Evolutionary conservation across 2,113 vertebrate genomes (phyloP).

Genomic region (Alethe castanea): DNA sequence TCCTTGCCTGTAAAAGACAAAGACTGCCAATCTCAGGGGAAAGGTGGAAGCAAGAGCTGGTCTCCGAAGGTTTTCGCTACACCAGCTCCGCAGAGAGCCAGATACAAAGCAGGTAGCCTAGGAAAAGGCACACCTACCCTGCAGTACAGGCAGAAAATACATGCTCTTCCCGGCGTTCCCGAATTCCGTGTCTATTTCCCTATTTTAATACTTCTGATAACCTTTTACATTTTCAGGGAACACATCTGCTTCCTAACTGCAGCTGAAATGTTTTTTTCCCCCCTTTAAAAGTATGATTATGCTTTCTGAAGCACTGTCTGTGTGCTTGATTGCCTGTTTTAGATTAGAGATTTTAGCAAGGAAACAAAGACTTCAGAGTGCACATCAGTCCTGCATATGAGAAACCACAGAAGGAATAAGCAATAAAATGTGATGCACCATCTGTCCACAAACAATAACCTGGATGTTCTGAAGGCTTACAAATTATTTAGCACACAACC

Average conservation of each 20-base stretch:
- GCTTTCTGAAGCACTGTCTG: constrained; percentile 75
- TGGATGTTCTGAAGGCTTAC: constrained; percentile 83
- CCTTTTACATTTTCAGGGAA: constrained; percentile 52
- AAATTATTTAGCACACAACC: constrained; percentile 88
- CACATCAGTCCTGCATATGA: constrained; percentile 79
- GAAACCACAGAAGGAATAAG: constrained; percentile 92
- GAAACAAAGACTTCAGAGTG: constrained; percentile 79
- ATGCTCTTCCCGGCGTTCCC: not conserved
- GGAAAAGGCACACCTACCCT: constrained; percentile 44
- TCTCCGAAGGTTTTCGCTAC: not conserved
- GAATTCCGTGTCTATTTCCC: not conserved
- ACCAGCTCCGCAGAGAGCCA: not conserved
- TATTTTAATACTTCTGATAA: constrained; percentile 58
- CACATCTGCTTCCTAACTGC: constrained; percentile 68
- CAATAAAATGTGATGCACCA: constrained; percentile 90
- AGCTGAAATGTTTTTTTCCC: constrained; percentile 22
- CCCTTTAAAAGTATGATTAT: constrained; percentile 76
- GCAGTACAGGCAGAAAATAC: not conserved
- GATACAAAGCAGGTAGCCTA: constrained; percentile 52
- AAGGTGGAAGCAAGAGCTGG: constrained; percentile 37
- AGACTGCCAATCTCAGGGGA: constrained; percentile 59
- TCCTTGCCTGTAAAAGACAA: constrained; percentile 66
- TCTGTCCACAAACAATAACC: constrained; percentile 93
- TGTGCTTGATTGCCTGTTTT: constrained; percentile 80
- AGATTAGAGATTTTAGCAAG: constrained; percentile 81